Percentiles rank a stretch among this genome's conserved stretches.
Conservation (phyloP, 2,797 vertebrate genomes). For the Sebastes flavidus region DNA sequence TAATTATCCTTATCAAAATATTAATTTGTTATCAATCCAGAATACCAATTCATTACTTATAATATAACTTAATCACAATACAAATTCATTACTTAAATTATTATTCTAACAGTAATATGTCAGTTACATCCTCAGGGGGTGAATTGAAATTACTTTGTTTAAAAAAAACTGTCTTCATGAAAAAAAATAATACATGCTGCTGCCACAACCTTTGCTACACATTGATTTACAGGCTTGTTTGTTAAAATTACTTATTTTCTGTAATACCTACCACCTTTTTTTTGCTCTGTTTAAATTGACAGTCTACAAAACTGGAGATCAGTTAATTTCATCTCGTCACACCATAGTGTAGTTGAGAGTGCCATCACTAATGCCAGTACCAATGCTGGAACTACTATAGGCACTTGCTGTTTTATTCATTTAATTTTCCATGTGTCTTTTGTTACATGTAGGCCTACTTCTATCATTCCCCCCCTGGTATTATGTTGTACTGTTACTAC, state of each 20-base stretch:
- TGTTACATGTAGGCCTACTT: neutral
- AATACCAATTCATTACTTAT: too few relatives aligned
- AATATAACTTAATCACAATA: too few relatives aligned
- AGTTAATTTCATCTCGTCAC: neutral
- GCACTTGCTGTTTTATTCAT: neutral
- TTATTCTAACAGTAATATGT: neutral
- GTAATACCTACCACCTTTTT: neutral
- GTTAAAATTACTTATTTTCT: neutral
- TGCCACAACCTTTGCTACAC: neutral
- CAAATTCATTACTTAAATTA: neutral
- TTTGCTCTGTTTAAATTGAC: neutral
- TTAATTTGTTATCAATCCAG: too few relatives aligned
- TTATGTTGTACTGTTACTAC: neutral
- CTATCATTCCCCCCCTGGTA: neutral
- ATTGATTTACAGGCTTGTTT: neutral
- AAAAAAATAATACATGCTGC: neutral
- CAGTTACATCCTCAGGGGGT: neutral
- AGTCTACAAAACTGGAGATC: neutral
- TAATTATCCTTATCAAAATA: too few relatives aligned
- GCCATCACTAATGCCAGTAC: neutral
- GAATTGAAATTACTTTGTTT: neutral
- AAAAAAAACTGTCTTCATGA: too few relatives aligned
- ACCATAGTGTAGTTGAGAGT: neutral
- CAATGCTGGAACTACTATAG: neutral
- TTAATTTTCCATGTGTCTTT: neutral